Base-by-base conservation (phyloP, 2,888 invertebrate genomes). In the Coelogynopora nodosa region DNA sequence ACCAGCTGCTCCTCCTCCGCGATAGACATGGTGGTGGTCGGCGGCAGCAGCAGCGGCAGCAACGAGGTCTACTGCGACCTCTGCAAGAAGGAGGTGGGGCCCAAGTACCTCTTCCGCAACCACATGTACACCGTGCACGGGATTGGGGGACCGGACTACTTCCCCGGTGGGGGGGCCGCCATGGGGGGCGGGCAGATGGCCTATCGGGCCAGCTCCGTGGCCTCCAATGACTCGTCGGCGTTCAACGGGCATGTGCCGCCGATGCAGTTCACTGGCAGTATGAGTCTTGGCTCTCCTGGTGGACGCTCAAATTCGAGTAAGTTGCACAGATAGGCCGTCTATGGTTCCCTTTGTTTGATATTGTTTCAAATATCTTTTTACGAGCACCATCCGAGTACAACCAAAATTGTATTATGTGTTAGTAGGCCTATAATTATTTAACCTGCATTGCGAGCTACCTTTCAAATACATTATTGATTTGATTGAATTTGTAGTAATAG, bases 61-160 rank as follows among this genome's bases (percentile, higher is more conserved):
- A 74, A 26, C 23, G 82, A 82, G 29, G 82, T 31, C 5, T 82
- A 82, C 88, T 92, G 92, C 88, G 91, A 91, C 88, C 90, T 99
- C 89, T 99, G 99, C 92, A 96, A 97, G 93, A 97, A 98, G 92
- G 97, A 98, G 93, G 93, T 99, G 86, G 97, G 98, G 5, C 74
- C 74, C 74, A 74, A 74, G 85, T 85, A 85, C 74, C 74, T 85
- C 28, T 67, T 85, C 30, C 85, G 67, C 10, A 67, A 67, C 67
- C 85, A 85, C 31, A 85, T 85, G 85, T 67, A 27, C 31, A 85
- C 67, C 26, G 67, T 67, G n/a, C 85, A 85, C 23, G 85, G 85
- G n/a, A 85, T 85, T 67, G 85, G 85, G 67, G 85, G 85, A 18
- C 28, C 67, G 0, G 67, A 67, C 30, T 23, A 0, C 0, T 23